Evolutionary conservation across 2,113 vertebrate species (phyloP), one percentile per base, ranked within the genome.

Genomic region (Dasyurus viverrinus): DNA sequence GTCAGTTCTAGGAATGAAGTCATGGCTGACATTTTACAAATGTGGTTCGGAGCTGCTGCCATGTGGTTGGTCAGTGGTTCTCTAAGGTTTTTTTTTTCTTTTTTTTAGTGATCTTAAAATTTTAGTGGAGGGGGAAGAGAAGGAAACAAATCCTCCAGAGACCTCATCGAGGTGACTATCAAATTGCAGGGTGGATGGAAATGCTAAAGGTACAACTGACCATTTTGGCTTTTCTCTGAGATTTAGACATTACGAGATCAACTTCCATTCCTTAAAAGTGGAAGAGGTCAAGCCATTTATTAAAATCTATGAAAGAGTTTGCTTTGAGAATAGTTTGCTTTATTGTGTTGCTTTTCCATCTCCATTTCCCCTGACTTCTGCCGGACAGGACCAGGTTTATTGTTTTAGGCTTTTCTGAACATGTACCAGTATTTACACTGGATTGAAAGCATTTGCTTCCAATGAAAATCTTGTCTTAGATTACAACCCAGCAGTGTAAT

Each of bases 391-490:
- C 99, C 98, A 97, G 96, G 99, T 99, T 99, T 99, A 99, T 99
- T 99, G 99, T 99, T 99, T 99, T 99, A 99, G 99, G 99, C 99
- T 99, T 99, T 99, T 99, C 99, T 98, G 99, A 99, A 99, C 99
- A 99, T 99, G 99, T 99, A 99, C 99, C 98, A 99, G 99, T 99
- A 99, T 99, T 99, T 99, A 99, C 99, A 98, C 99, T 99, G 99
- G 99, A 99, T 99, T 99, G 99, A 99, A 99, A 99, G 99, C 99
- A 99, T 99, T 99, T 99, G 99, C 99, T 99, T 99, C 99, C 99
- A 99, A 99, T 99, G 99, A 99, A 99, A 99, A 99, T 99, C 99
- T 99, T 99, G 99, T 99, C 99, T 99, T 99, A 99, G 99, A 99
- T 99, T 99, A 99, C 99, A 99, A 98, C 98, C 98, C 99, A 99